Conservation (phyloP, 2,888 invertebrate genomes). For the Drosophila merina region DNA sequence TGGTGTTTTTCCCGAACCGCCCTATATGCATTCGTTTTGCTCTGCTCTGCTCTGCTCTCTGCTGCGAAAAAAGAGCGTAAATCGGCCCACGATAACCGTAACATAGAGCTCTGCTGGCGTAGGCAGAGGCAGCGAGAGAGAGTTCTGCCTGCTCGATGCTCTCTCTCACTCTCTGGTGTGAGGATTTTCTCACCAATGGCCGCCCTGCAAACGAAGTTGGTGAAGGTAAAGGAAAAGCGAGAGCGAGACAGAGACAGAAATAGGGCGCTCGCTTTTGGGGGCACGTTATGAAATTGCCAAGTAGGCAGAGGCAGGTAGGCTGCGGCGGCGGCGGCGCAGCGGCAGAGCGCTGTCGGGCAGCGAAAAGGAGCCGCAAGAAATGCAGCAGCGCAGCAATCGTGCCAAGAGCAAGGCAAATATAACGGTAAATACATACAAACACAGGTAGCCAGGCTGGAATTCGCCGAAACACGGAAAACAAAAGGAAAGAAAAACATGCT, state of each 20-base stretch:
- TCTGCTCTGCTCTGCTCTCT: not conserved
- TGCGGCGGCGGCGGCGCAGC: conserved; percentile 34
- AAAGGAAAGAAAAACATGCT: not conserved
- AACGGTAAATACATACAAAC: conserved; percentile 54
- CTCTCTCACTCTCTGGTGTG: conserved; percentile 35
- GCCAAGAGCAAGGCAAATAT: conserved; percentile 44
- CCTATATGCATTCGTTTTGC: not conserved
- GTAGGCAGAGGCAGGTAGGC: conserved; percentile 50
- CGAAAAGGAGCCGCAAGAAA: conserved; percentile 60
- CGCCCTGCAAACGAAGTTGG: conserved; percentile 65
- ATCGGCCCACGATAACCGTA: conserved; percentile 3
- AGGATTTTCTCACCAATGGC: conserved; percentile 56
- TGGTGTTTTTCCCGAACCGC: conserved; percentile 2
- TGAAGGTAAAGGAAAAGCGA: conserved; percentile 29
- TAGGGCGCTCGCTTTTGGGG: conserved; percentile 58
- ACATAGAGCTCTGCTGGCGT: conserved; percentile 52
- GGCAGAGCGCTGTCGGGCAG: conserved; percentile 30
- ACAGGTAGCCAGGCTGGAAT: conserved; percentile 22
- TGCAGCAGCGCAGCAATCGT: conserved; percentile 64
- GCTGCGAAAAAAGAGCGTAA: conserved; percentile 1
- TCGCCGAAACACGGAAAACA: conserved; percentile 30
- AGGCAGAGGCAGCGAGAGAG: conserved; percentile 8
- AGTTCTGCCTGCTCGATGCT: conserved; percentile 1
- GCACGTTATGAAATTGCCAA: conserved; percentile 72
- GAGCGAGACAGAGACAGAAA: conserved; percentile 38